These are phyloP conservation scores for Craseonycteris thonglongyai DNA, from an alignment of 2,113 vertebrate species.

Conservation along the genomic window DNA sequence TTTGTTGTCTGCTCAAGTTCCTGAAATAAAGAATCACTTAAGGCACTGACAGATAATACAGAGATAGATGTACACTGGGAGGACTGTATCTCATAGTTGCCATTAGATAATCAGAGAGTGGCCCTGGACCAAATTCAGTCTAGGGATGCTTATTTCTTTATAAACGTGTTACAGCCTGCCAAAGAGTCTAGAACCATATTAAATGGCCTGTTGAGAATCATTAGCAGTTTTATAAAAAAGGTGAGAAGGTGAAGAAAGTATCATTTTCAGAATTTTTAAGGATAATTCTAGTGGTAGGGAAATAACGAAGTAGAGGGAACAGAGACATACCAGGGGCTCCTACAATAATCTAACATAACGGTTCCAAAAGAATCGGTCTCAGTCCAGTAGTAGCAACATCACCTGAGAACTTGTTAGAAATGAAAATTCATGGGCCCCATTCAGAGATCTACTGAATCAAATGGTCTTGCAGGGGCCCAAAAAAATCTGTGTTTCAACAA, in stretches of 20 bases:
- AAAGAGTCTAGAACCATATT: background rate
- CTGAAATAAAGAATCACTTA: background rate
- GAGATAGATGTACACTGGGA: no score
- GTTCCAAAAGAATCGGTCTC: background rate
- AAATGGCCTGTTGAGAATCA: background rate
- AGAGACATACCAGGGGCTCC: background rate
- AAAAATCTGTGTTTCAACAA: background rate
- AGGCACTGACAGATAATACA: background rate
- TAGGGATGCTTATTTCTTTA: background rate
- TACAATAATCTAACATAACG: fast-evolving
- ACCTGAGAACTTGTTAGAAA: background rate
- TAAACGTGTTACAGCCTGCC: background rate
- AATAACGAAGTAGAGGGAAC: background rate
- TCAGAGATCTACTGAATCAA: background rate
- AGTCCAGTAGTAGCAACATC: background rate
- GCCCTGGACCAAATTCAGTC: background rate
- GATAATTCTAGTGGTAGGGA: background rate
- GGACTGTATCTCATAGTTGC: background rate
- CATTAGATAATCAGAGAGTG: background rate
- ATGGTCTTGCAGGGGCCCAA: background rate
- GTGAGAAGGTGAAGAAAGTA: background rate
- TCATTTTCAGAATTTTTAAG: background rate
- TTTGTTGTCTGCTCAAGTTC: background rate
- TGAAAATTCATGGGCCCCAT: background rate
- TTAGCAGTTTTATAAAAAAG: background rate